A percentile compares a stretch with the other conserved stretches of the same genome.
Conservation (phyloP, 2,113 vertebrate genomes). For the Pristiophorus japonicus region DNA sequence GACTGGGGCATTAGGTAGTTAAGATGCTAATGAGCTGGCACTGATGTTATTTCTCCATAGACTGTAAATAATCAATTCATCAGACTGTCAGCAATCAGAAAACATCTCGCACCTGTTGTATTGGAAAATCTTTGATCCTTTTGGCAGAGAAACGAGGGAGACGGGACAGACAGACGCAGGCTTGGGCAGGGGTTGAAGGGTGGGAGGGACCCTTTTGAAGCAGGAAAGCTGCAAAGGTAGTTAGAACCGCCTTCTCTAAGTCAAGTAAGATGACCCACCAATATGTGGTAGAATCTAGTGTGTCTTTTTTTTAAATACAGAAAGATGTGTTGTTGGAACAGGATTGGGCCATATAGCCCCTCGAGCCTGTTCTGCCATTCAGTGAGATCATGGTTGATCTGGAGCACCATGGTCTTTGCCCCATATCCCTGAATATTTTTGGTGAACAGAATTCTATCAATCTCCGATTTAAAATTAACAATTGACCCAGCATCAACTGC, state of each 20-base stretch:
- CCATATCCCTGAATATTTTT: neutral
- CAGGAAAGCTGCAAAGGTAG: neutral
- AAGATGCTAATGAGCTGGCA: neutral
- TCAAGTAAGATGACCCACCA: neutral
- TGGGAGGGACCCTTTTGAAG: neutral
- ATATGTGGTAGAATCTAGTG: neutral
- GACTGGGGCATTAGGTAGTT: neutral
- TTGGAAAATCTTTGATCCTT: neutral
- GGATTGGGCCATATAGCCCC: too few relatives aligned
- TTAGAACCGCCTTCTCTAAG: neutral
- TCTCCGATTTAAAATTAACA: neutral
- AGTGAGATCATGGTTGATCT: too few relatives aligned
- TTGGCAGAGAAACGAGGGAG: neutral
- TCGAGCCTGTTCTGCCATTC: too few relatives aligned
- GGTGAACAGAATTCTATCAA: neutral
- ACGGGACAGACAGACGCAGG: neutral
- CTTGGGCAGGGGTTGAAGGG: too few relatives aligned
- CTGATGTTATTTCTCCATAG: neutral
- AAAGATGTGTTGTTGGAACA: neutral
- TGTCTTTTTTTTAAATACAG: neutral
- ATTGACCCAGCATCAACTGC: neutral
- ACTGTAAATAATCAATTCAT: constrained; percentile 1
- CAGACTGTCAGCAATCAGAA: neutral
- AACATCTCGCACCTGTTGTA: neutral
- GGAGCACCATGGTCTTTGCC: too few relatives aligned